These are phyloP conservation scores for Zosterops lateralis DNA, from an alignment of 2,113 vertebrate species.

Conservation along the genomic window DNA sequence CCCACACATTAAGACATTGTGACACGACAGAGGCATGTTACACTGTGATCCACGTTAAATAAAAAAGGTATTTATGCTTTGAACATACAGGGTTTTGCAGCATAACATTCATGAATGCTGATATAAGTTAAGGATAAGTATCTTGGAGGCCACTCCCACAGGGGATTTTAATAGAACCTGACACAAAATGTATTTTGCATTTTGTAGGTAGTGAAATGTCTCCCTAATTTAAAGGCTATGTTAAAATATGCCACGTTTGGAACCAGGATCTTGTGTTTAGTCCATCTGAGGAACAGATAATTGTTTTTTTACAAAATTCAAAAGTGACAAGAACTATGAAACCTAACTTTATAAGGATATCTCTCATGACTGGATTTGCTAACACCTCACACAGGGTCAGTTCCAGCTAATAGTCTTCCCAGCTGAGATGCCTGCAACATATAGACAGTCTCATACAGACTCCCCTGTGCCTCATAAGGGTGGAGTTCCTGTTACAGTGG, in stretches of 20 bases:
- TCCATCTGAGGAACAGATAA: neutral
- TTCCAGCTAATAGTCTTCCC: neutral
- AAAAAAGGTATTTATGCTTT: neutral
- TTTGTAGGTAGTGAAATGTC: neutral
- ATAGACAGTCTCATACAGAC: rapidly evolving
- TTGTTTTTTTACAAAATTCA: neutral
- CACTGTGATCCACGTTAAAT: neutral
- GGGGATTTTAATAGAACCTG: neutral
- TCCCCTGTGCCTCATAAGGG: neutral
- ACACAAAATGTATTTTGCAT: neutral
- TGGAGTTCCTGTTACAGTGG: neutral
- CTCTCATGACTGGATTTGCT: neutral
- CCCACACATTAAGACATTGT: neutral
- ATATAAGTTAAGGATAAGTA: neutral
- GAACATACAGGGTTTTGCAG: neutral
- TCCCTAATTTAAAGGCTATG: neutral
- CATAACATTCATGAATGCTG: neutral
- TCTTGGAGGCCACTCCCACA: neutral
- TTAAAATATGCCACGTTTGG: neutral
- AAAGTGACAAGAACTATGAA: neutral
- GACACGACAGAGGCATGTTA: neutral
- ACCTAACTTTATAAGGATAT: neutral
- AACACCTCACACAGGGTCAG: neutral
- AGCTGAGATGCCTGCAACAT: neutral
- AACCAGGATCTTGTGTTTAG: neutral